phyloP scores from a whole-genome alignment of 2,797 vertebrate species.

The Sebastes vulpes region DNA sequence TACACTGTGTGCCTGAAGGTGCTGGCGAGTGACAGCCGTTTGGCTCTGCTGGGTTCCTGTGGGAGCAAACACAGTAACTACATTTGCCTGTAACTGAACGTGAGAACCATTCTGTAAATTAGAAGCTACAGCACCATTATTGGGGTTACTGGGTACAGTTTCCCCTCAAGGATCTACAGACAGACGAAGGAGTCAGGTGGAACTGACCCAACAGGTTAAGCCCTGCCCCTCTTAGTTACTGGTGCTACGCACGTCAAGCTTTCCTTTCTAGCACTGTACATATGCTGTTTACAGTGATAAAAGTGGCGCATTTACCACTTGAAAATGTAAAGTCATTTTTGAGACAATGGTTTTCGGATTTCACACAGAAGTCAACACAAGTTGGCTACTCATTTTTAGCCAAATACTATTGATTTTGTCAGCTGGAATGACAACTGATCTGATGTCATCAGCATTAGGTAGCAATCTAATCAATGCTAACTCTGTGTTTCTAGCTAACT shows the following conservation, averaged over 20 bases:
- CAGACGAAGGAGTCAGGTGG: not conserved
- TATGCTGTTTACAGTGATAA: not conserved
- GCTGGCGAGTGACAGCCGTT: not conserved
- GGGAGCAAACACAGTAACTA: conserved; percentile 20
- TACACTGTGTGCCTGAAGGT: conserved; percentile 15
- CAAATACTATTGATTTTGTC: too few species aligned
- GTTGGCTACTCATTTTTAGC: not conserved
- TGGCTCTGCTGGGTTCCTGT: conserved; percentile 13
- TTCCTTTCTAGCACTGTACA: not conserved
- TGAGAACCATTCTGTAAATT: conserved; percentile 19
- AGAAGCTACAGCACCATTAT: conserved; percentile 6
- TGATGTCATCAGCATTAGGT: not conserved
- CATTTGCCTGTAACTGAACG: conserved; percentile 18
- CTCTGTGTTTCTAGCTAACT: too few species aligned
- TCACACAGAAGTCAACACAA: too few species aligned
- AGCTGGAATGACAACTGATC: not conserved
- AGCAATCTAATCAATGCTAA: not conserved
- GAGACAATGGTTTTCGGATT: not conserved
- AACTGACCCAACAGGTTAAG: not conserved
- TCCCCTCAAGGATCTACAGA: not conserved
- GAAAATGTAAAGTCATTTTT: not conserved
- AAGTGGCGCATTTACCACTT: not conserved
- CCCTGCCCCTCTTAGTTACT: not conserved
- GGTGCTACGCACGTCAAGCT: not conserved
- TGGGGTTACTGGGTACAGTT: not conserved